phyloP scores from a whole-genome alignment of 2,888 invertebrate species.

The Oscheius sp. region DNA sequence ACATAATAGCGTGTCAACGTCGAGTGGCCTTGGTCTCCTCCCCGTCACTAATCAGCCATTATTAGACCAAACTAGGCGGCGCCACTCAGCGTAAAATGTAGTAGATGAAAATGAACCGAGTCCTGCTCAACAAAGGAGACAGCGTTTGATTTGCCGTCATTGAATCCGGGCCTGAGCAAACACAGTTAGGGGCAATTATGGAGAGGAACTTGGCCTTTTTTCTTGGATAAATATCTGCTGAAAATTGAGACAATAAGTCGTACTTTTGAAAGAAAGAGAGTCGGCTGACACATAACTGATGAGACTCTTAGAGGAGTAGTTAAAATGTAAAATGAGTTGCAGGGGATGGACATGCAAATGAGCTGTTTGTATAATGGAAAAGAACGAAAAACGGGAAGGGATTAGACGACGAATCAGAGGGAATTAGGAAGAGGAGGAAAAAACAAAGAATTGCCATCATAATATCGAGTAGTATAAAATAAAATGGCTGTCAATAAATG shows the following conservation, averaged over 20 bases:
- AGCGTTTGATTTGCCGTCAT: constrained; percentile 28
- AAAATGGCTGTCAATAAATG: too few relatives aligned
- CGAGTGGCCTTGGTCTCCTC: constrained; percentile 5
- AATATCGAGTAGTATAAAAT: too few relatives aligned
- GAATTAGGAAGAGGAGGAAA: not conserved
- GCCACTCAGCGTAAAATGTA: not conserved
- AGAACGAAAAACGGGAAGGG: not conserved
- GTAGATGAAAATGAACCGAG: not conserved
- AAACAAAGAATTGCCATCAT: too few relatives aligned
- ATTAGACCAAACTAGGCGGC: too few relatives aligned
- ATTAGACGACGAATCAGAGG: not conserved
- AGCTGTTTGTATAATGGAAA: constrained; percentile 18
- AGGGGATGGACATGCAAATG: constrained; percentile 26
- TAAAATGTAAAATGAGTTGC: constrained; percentile 1
- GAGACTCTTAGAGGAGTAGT: too few relatives aligned
- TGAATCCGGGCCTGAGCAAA: constrained; percentile 29
- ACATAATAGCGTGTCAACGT: constrained; percentile 10
- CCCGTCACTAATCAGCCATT: not conserved
- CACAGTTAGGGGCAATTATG: constrained; percentile 30
- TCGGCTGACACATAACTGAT: not conserved
- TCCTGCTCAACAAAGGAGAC: constrained; percentile 16
- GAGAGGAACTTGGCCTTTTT: constrained; percentile 11
- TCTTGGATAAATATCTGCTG: too few relatives aligned
- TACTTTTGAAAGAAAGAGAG: not conserved
- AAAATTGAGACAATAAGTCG: not conserved